These are phyloP conservation scores for Seriola rivoliana DNA, from an alignment of 2,113 vertebrate genomes.

Conservation along the genomic window DNA sequence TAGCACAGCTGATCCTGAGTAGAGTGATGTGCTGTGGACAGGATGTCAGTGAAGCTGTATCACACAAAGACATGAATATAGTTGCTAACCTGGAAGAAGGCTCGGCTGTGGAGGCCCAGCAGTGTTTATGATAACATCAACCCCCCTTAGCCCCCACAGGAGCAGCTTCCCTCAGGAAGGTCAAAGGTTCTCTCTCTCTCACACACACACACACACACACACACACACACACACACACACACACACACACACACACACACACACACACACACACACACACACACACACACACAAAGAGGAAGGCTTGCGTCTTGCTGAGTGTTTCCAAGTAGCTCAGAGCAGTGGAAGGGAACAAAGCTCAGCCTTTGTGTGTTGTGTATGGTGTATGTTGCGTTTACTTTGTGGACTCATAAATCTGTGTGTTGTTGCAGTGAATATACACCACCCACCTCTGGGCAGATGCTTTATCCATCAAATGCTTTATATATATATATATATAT, in stretches of 20 bases:
- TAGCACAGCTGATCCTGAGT: not conserved
- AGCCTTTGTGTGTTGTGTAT: conserved; percentile 55
- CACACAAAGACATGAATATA: not conserved
- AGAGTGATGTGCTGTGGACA: too few species aligned
- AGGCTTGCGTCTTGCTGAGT: conserved; percentile 35
- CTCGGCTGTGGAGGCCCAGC: conserved; percentile 10
- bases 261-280: conserved; percentile 32
- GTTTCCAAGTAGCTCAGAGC: conserved; percentile 58
- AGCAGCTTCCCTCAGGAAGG: conserved; percentile 78
- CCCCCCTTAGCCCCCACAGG: conserved; percentile 22
- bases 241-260: conserved; percentile 8
- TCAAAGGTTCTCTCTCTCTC: conserved; percentile 73
- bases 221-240: conserved; percentile 28
- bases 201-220: conserved; percentile 9
- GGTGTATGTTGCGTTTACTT: conserved; percentile 19
- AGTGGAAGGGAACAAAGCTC: conserved; percentile 62
- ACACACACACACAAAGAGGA: conserved; percentile 34
- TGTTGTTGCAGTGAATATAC: conserved; percentile 33
- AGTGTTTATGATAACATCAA: conserved; percentile 58
- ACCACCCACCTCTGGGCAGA: not conserved
- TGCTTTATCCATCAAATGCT: not conserved
- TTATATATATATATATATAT: too few species aligned
- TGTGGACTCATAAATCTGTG: conserved; percentile 6
- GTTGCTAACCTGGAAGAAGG: conserved; percentile 36
- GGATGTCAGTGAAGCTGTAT: not conserved